Percentiles rank a stretch among this genome's conserved stretches.
Conservation (phyloP, 2,888 invertebrate genomes). For the Mesorhabditis spiculigera region DNA sequence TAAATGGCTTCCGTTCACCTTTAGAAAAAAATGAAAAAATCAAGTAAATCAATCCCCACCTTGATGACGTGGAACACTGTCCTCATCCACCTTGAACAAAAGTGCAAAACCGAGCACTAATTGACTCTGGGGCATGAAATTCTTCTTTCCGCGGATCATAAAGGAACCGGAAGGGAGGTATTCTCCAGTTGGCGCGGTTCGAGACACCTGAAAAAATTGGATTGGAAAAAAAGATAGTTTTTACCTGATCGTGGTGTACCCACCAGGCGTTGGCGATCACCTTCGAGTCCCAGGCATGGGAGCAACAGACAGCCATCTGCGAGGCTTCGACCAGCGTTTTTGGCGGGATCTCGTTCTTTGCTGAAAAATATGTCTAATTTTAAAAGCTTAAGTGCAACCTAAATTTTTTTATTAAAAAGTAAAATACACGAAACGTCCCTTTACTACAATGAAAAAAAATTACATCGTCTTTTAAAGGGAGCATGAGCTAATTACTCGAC, state of each 20-base stretch:
- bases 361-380: not conserved
- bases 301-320: constrained; percentile 86
- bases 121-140: constrained; percentile 87
- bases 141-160: constrained; percentile 92
- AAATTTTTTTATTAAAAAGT: no score
- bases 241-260: constrained; percentile 82
- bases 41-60: not conserved
- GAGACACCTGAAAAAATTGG: constrained; percentile 70
- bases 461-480: no score
- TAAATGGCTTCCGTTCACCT: constrained; percentile 50
- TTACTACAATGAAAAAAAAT: no score
- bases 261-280: constrained; percentile 93
- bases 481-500: no score
- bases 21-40: not conserved
- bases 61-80: constrained; percentile 71
- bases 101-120: constrained; percentile 89
- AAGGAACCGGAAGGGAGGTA: constrained; percentile 87
- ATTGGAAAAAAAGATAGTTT: not conserved
- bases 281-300: constrained; percentile 97
- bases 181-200: constrained; percentile 95
- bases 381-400: not conserved
- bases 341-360: constrained; percentile 71
- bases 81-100: constrained; percentile 85
- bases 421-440: no score
- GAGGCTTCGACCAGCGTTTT: constrained; percentile 89